A percentile compares a stretch with the other conserved stretches of the same genome.
Evolutionary conservation across 2,113 vertebrate species (phyloP).

Genomic region (Gallinago jamesoni): DNA sequence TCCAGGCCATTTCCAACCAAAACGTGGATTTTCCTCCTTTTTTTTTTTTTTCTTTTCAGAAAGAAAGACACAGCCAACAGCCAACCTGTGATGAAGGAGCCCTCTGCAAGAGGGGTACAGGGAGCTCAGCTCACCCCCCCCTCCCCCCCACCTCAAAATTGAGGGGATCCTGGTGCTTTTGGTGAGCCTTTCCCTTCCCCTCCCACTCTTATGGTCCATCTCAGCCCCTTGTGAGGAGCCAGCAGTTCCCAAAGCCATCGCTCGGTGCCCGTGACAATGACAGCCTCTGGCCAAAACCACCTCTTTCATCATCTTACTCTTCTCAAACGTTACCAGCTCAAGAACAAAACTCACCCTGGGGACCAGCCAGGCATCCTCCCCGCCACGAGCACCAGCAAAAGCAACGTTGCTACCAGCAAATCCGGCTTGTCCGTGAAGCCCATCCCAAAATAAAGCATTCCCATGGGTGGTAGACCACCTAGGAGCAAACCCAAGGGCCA

Average conservation of each 20-base stretch:
- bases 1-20: background rate
- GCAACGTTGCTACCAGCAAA: rapidly evolving
- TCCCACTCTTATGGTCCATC: background rate
- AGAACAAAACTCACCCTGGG: background rate
- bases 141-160: background rate
- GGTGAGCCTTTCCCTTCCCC: background rate
- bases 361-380: background rate
- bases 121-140: background rate
- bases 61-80: background rate
- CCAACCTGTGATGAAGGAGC: background rate
- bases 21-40: background rate
- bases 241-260: background rate
- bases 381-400: rapidly evolving
- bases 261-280: rapidly evolving
- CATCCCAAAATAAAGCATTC: background rate
- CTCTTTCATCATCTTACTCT: background rate
- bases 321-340: background rate
- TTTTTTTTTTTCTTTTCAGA: background rate
- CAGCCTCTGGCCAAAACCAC: rapidly evolving
- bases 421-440: background rate
- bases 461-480: rapidly evolving
- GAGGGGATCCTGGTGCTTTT: background rate
- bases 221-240: rapidly evolving
- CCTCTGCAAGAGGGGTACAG: background rate
- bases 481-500: background rate